Evolutionary conservation across 37 sponge, comb jelly and placozoan genomes (phyloP), one percentile per base, ranked within the genome.

Genomic region (Chondrilla cf. caribensis): DNA sequence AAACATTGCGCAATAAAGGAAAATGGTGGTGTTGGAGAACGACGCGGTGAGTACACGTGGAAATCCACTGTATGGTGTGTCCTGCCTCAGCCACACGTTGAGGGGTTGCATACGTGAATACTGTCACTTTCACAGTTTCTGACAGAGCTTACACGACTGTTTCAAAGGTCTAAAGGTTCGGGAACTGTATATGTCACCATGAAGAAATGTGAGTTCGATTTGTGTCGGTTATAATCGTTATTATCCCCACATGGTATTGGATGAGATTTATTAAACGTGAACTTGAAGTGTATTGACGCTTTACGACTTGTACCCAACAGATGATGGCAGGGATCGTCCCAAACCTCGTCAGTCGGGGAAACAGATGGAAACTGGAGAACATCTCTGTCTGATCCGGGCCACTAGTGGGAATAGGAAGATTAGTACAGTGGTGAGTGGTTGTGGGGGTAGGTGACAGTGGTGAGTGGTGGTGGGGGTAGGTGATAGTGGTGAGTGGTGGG

Each of bases 161-260:
- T 92, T 43, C 86, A 85, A 40, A 77, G 70, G 60, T 79, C 89
- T 4, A 92, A 71, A 79, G 62, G 38, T 37, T 79, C 80, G 71
- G 93, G 93, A 39, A 79, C 87, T 18, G 70, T 89, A 1, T 89
- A 66, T 60, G 47, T 92, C 32, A 92, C 93, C 0, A 92, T 89
- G 93, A 92, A 92, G 43, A 92, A 89, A 54, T 92, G 93, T 92
- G 42, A 86, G 87, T 58, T 44, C n/a, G n/a, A n/a, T 51, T 36
- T 58, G 29, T 8, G 71, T 7, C 40, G 5, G 19, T 19, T 36
- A 3, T 22, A 6, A 7, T 18, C 5, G 39, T 70, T 36, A 8
- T 19, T 70, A 8, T 70, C 32, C 18, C 8, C 38, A 31, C 8
- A 70, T 19, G 32, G 29, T 62, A 62, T 62, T 15, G 6, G 64